Evolutionary conservation across 1,140 invertebrate species (phyloP).

Genomic region (Cataglyphis hispanica): DNA sequence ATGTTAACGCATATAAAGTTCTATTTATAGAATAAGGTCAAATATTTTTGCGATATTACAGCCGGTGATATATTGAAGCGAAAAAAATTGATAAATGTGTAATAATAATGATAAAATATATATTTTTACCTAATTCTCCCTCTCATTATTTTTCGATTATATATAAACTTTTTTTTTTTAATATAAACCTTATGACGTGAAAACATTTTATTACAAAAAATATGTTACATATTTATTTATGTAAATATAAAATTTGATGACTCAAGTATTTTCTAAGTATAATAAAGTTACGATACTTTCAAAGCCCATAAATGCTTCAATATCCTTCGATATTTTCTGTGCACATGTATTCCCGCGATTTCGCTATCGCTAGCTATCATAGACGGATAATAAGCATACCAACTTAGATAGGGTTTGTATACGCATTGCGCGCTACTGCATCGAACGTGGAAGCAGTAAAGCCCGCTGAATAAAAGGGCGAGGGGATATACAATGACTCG

Average conservation of each 20-base stretch:
- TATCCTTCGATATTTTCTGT: constrained; percentile 22
- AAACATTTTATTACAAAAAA: neutral
- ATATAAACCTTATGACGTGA: neutral
- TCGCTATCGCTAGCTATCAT: constrained; percentile 47
- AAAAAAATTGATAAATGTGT: constrained; percentile 7
- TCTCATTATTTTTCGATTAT: neutral
- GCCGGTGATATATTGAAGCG: neutral
- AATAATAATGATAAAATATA: neutral
- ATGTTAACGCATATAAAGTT: constrained; percentile 24
- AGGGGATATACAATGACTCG: neutral
- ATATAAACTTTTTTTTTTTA: neutral
- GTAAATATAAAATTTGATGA: constrained; percentile 18
- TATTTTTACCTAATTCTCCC: neutral
- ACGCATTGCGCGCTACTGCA: neutral
- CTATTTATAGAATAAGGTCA: constrained; percentile 15
- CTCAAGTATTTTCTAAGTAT: neutral
- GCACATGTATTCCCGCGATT: neutral
- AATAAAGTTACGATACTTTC: constrained; percentile 13
- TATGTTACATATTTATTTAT: neutral
- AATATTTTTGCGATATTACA: neutral
- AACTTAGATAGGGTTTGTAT: constrained; percentile 38
- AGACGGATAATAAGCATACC: constrained; percentile 50
- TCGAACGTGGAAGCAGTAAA: constrained; percentile 36
- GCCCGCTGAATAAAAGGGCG: constrained; percentile 11
- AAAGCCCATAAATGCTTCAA: neutral